phyloP scores from a whole-genome alignment of 2,888 invertebrate species.

The Priocnemis perturbator region DNA sequence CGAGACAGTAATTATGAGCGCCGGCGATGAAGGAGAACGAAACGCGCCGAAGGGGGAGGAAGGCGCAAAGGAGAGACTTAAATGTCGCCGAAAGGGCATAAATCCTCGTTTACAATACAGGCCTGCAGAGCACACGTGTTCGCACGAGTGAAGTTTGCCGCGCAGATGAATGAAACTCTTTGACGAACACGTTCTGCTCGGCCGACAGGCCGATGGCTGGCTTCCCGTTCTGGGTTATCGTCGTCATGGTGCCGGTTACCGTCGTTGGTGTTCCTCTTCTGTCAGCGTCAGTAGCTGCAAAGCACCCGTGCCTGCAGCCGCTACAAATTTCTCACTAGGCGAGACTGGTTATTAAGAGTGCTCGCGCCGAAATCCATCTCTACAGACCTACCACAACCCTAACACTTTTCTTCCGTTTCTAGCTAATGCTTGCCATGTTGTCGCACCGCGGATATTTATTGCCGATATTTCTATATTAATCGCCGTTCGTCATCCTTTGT shows the following conservation, averaged over 20 bases:
- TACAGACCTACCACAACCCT: background rate
- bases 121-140: slow-evolving; percentile 63
- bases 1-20: too few relatives aligned
- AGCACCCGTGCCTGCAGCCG: background rate
- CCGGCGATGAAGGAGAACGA: slow-evolving; percentile 7
- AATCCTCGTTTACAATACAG: slow-evolving; percentile 64
- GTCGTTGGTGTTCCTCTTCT: slow-evolving; percentile 51
- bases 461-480: background rate
- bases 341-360: background rate
- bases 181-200: slow-evolving; percentile 47
- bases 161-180: slow-evolving; percentile 62
- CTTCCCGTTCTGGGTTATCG: slow-evolving; percentile 54
- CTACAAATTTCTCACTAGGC: background rate
- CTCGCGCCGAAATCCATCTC: background rate
- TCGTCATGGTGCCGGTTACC: slow-evolving; percentile 40
- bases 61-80: slow-evolving; percentile 52
- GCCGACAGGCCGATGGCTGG: slow-evolving; percentile 26
- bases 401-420: background rate
- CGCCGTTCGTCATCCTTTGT: too few relatives aligned
- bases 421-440: background rate
- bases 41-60: slow-evolving; percentile 31
- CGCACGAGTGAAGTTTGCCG: slow-evolving; percentile 67
- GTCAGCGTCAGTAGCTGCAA: background rate
- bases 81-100: slow-evolving; percentile 66
- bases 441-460: background rate